Evolutionary conservation across 2,888 invertebrate genomes (phyloP).

Genomic region (Ectobius pallidus): DNA sequence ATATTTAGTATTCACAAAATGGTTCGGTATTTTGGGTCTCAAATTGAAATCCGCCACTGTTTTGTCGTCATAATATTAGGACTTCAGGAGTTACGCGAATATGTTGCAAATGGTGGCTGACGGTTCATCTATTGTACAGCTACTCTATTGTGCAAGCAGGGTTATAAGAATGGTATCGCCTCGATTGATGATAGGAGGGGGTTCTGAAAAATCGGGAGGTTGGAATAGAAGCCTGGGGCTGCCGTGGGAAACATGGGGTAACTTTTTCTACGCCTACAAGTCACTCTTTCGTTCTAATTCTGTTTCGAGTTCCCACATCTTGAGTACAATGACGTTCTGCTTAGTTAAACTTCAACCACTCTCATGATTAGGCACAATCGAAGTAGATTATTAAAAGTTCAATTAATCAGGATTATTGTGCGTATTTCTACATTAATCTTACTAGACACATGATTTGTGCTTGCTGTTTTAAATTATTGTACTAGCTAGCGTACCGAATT

Average conservation of each 20-base stretch:
- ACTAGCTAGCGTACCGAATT: no score
- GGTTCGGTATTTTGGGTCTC: no score
- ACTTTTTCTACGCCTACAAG: not conserved
- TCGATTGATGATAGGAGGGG: not conserved
- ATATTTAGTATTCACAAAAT: no score
- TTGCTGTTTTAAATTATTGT: no score
- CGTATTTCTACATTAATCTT: no score
- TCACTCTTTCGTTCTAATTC: not conserved
- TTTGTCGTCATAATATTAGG: no score
- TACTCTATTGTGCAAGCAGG: slow-evolving; percentile 8
- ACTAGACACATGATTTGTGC: no score
- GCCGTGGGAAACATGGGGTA: not conserved
- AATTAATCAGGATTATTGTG: no score
- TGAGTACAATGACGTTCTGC: not conserved
- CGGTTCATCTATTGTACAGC: slow-evolving; percentile 17
- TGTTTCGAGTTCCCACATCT: not conserved
- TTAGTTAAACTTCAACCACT: no score
- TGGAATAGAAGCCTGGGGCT: not conserved
- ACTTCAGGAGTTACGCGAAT: not conserved
- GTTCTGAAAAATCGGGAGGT: slow-evolving; percentile 21
- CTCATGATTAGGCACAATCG: no score
- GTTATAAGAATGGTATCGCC: slow-evolving; percentile 14
- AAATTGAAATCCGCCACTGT: slow-evolving; percentile 6
- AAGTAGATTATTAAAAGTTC: no score
- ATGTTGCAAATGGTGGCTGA: slow-evolving; percentile 27